These are phyloP conservation scores for Nectonema munidae DNA, from an alignment of 2,888 invertebrate species.

Conservation along the genomic window DNA sequence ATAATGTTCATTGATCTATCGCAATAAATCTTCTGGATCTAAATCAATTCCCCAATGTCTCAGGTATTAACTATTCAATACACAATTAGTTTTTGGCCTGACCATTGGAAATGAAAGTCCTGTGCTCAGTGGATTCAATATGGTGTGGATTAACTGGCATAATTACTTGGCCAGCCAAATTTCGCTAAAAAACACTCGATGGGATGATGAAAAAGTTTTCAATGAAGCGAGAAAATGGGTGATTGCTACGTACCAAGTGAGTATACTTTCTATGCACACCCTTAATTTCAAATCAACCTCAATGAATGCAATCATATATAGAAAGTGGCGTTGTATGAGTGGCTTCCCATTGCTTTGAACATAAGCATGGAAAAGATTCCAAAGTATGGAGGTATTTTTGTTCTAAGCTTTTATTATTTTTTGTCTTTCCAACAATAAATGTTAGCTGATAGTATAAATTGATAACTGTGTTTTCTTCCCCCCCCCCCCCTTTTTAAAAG, in stretches of 20 bases:
- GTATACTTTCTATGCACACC: neutral
- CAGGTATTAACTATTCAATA: too few relatives aligned
- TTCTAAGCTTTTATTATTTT: neutral
- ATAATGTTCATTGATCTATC: too few relatives aligned
- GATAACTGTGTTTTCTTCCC: too few relatives aligned
- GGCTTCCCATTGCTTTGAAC: neutral
- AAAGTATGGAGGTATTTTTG: neutral
- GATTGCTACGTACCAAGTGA: constrained; percentile 22
- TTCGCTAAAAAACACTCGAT: constrained; percentile 16
- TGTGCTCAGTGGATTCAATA: neutral
- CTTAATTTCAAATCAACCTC: neutral
- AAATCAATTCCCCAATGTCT: too few relatives aligned
- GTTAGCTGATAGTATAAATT: too few relatives aligned
- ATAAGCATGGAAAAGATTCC: neutral
- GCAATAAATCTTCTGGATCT: too few relatives aligned
- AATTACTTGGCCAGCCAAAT: constrained; percentile 20
- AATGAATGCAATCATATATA: neutral
- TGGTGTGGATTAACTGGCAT: constrained; percentile 23
- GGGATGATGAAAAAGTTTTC: constrained; percentile 20
- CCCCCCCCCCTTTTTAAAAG: too few relatives aligned
- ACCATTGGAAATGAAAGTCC: constrained; percentile 1
- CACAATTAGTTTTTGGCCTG: neutral
- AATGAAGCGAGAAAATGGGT: constrained; percentile 21
- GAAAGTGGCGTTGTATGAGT: neutral
- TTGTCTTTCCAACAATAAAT: too few relatives aligned